phyloP scores from a whole-genome alignment of 2,888 invertebrate species.

The Caenorhabditis sp. region DNA sequence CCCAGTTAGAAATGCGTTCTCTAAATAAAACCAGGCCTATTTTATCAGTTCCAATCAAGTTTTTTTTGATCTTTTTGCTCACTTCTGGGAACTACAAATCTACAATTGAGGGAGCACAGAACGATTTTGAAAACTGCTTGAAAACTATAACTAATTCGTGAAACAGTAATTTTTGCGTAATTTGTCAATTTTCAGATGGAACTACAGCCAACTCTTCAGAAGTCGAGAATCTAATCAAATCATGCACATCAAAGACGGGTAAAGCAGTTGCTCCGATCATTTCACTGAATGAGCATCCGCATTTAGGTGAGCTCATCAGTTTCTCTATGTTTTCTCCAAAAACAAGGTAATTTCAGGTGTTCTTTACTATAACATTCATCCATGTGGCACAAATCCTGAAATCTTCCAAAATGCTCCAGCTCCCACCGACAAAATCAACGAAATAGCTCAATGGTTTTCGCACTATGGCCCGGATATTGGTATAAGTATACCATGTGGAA shows the following conservation, averaged over 20 bases:
- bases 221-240: conserved; percentile 15
- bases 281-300: conserved; percentile 30
- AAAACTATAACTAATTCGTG: too few species aligned
- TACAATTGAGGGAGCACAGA: too few species aligned
- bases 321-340: neutral
- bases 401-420: neutral
- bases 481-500: conserved; percentile 22
- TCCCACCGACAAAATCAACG: conserved; percentile 5
- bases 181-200: conserved; percentile 30
- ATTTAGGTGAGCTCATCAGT: conserved; percentile 12
- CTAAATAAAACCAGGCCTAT: too few species aligned
- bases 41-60: too few species aligned
- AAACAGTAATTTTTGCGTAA: too few species aligned
- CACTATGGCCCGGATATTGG: conserved; percentile 51
- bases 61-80: too few species aligned
- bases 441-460: conserved; percentile 39
- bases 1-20: too few species aligned
- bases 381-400: conserved; percentile 52
- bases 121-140: too few species aligned
- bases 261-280: conserved; percentile 11
- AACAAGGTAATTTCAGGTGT: conserved; percentile 43
- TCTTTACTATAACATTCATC: conserved; percentile 66
- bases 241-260: neutral
- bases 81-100: too few species aligned
- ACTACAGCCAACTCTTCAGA: conserved; percentile 10